Percentiles rank a stretch among this genome's conserved stretches.
Evolutionary conservation across 2,113 vertebrate genomes (phyloP).

Genomic region (Thamnophis sirtalis): DNA sequence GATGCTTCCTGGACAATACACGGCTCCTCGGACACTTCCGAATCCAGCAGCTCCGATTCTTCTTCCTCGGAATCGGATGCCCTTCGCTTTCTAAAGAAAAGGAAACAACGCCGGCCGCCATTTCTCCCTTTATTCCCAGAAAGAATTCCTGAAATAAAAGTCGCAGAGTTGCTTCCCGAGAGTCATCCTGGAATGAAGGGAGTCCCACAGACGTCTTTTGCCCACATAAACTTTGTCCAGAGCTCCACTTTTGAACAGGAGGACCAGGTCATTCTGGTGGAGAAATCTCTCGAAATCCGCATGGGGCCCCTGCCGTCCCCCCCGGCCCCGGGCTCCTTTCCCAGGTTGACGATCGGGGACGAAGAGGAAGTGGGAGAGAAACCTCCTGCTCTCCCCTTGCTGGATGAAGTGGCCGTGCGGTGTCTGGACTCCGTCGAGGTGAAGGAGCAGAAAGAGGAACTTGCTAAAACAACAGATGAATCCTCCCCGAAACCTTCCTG

Average conservation of each 20-base stretch:
- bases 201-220: background rate
- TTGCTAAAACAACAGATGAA: background rate
- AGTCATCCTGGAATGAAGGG: background rate
- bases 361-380: background rate
- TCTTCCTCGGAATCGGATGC: background rate
- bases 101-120: rapidly evolving
- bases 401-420: background rate
- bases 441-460: background rate
- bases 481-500: background rate
- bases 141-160: background rate
- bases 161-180: background rate
- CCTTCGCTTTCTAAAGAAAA: background rate
- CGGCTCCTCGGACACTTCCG: background rate
- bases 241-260: background rate
- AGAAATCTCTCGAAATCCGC: background rate
- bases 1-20: background rate
- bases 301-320: background rate
- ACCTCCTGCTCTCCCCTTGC: background rate
- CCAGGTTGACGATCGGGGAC: background rate
- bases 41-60: background rate
- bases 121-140: background rate
- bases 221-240: background rate
- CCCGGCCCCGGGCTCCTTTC: no score
- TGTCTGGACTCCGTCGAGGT: background rate
- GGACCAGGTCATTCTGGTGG: background rate